phyloP scores from a whole-genome alignment of 64 coral and sea anemone genomes.

The Exaiptasia diaphana region DNA sequence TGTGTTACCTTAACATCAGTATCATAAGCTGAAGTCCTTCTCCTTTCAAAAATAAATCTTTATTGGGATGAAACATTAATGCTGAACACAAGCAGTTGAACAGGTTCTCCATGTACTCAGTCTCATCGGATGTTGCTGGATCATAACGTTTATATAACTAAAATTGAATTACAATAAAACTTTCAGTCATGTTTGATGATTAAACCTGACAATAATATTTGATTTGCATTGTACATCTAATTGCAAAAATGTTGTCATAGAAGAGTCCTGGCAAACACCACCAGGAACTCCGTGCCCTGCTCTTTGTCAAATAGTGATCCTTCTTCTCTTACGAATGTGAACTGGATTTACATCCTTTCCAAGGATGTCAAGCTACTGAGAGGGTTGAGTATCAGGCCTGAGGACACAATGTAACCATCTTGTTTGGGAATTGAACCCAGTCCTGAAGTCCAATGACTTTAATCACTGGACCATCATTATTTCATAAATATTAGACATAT shows the following conservation, averaged over 20 bases:
- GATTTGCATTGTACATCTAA: not conserved
- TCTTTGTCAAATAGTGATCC: too few relatives aligned
- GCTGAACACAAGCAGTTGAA: slow-evolving; percentile 96
- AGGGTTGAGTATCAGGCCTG: too few relatives aligned
- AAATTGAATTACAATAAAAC: not conserved
- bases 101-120: slow-evolving; percentile 98
- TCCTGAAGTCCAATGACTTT: too few relatives aligned
- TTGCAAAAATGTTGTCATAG: not conserved
- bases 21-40: slow-evolving; percentile 96
- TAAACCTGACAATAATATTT: not conserved
- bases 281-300: too few relatives aligned
- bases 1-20: slow-evolving; percentile 98
- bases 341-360: too few relatives aligned
- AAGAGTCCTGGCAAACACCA: too few relatives aligned
- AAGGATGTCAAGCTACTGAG: too few relatives aligned
- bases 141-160: slow-evolving; percentile 92
- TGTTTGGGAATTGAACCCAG: too few relatives aligned
- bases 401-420: too few relatives aligned
- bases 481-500: too few relatives aligned
- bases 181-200: not conserved
- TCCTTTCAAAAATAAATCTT: slow-evolving; percentile 88
- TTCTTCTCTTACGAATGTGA: too few relatives aligned
- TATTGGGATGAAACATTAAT: slow-evolving; percentile 81
- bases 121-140: slow-evolving; percentile 80
- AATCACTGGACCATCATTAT: too few relatives aligned